Conservation (phyloP, 2,113 vertebrate species). For the Corythoichthys intestinalis region DNA sequence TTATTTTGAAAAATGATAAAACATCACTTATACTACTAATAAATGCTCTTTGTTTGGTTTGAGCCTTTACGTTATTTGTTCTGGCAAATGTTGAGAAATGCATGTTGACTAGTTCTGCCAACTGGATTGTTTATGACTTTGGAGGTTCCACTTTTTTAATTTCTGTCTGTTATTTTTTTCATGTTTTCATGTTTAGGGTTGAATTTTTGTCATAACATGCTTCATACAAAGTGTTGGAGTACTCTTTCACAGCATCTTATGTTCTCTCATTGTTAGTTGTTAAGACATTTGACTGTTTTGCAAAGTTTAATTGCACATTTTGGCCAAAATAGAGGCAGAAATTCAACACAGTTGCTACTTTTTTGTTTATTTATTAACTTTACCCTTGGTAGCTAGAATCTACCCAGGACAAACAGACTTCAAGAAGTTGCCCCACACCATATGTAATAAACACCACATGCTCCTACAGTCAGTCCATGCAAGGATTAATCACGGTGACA, state of each 20-base stretch:
- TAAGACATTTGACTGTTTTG: not conserved
- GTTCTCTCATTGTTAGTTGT: not conserved
- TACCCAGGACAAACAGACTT: not conserved
- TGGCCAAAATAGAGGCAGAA: constrained; percentile 20
- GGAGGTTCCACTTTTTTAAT: too few species aligned
- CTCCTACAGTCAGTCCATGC: not conserved
- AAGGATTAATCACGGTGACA: constrained; percentile 11
- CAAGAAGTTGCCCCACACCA: not conserved
- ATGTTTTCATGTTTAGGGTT: too few species aligned
- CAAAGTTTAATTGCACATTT: constrained; percentile 8
- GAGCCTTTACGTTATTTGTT: too few species aligned
- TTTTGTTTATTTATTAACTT: not conserved
- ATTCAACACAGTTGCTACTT: constrained; percentile 1
- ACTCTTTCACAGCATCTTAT: too few species aligned
- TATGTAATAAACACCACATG: constrained; percentile 4
- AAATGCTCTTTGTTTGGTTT: too few species aligned
- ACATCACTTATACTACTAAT: too few species aligned
- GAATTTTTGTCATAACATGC: too few species aligned
- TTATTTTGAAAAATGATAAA: not conserved
- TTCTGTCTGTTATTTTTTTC: too few species aligned
- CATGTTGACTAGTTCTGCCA: too few species aligned
- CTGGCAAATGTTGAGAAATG: too few species aligned
- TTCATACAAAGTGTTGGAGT: too few species aligned
- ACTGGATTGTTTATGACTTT: too few species aligned
- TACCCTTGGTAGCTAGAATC: not conserved